Base-by-base conservation (phyloP, 2,113 vertebrate genomes). In the Hypanus sabinus region DNA sequence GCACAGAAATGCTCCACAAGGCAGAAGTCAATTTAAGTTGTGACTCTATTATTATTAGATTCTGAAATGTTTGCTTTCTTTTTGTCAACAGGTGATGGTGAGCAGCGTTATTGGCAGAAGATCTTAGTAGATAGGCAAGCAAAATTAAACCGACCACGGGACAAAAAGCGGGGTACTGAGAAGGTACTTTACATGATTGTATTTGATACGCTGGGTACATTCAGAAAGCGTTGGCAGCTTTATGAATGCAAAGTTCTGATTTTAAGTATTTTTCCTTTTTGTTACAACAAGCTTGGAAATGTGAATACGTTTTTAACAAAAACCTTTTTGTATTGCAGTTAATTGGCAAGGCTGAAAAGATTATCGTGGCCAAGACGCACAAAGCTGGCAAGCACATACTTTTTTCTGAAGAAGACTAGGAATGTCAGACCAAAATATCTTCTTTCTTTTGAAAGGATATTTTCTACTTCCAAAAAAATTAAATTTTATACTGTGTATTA, bases 21-120 rank as follows among this genome's bases (percentile, higher is more conserved):
- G 38, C 36, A 38, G 16, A 18, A 71, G 16, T 7, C 33, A 33
- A 8, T 57, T 22, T n/a, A 94, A 11, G 27, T 71, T 80, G 46
- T 18, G 27, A 80, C 16, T 38, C 5, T 94, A 33, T 4, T 38
- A 60, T 70, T 36, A 79, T 10, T 60, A 5, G 2, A 30, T 81
- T 68, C 16, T 30, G 9, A 73, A 75, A 73, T 62, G 27, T 33
- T 30, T 55, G 3, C 0, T 8, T 91, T 75, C 62, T 94, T 94
- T 94, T 18, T 94, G 94, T 94, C 94, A 27, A 93, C 94, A 99
- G 99, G 98, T 95, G 98, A 99, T 95, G 94, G 98, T 0, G 99
- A 99, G 3, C 98, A 99, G 73, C 96, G 99, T 94, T 99, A 99
- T 94, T 99, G 99, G 99, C 99, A 99, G 96, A 99, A 99, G 97